Evolutionary conservation across 2,797 vertebrate genomes (phyloP), one percentile per base, ranked within the genome.

Genomic region (Aquila chrysaetos): DNA sequence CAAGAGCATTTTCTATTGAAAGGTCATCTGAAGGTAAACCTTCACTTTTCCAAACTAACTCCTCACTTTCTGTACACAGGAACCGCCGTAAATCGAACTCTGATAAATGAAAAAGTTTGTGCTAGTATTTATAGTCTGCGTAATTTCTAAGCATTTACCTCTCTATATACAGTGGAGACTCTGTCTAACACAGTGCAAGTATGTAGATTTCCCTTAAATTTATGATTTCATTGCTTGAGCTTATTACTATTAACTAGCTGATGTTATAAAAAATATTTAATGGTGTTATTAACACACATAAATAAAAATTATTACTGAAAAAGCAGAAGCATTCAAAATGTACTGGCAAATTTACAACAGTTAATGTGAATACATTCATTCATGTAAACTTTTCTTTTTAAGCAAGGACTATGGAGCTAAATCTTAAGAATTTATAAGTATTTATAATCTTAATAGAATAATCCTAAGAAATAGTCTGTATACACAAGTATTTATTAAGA

Each of bases 11-110:
- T 97, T 99, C 99, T 98, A 99, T 98, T n/a, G 99, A 99, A 85
- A 99, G 98, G 90, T 99, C 99, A 96, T 99, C 99, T 68, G 99
- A 99, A 2, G 99, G 99, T 49, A 99, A 98, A 22, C 99, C 99
- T 98, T 99, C 99, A 97, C 99, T 99, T 97, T 99, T 99, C 99
- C 99, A 99, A 96, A 99, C 99, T 96, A 99, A 94, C 94, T 99
- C 99, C 73, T 99, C 99, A 87, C 99, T 99, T 98, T 99, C 99
- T 67, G 99, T 98, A 95, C 99, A 99, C 92, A 99, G 98, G 98
- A 99, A 99, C 15, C 98, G 98, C 33, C 99, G 98, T 92, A 99
- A 97, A 97, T 99, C 98, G 37, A 99, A 99, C 95, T 98, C 99
- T 99, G 96, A 79, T 35, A 97, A 96, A 94, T 19, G 13, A 92